phyloP scores from a whole-genome alignment of 2,888 invertebrate genomes.

The Drosophila histrio region DNA sequence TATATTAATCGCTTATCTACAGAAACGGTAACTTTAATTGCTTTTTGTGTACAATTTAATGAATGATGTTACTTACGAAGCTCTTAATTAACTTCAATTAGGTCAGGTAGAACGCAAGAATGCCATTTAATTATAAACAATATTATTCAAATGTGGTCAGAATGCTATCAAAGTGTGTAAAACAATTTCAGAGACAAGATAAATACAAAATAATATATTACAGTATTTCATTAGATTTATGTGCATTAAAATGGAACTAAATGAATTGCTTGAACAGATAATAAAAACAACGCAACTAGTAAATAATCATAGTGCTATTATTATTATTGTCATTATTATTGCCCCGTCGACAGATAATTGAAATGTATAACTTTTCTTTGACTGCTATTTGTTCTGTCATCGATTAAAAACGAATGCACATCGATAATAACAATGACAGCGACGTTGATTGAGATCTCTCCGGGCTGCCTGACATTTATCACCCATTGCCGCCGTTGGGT shows the following conservation, averaged over 20 bases:
- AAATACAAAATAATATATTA: no score
- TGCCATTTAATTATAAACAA: neutral
- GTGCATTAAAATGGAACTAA: neutral
- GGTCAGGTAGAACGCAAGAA: neutral
- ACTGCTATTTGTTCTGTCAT: conserved; percentile 21
- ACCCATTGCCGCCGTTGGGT: conserved; percentile 5
- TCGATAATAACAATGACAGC: conserved; percentile 32
- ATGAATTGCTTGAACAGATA: conserved; percentile 5
- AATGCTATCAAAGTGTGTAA: neutral
- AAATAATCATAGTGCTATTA: conserved; percentile 2
- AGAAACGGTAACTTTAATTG: neutral
- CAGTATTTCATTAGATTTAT: neutral
- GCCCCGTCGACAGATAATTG: conserved; percentile 4
- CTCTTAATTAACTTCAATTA: neutral
- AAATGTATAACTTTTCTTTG: conserved; percentile 15
- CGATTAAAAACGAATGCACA: conserved; percentile 45
- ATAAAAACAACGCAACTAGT: neutral
- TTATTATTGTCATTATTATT: conserved; percentile 12
- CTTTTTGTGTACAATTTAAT: neutral
- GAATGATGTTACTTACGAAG: neutral
- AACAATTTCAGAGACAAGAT: neutral
- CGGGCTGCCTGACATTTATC: conserved; percentile 37
- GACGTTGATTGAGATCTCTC: conserved; percentile 34
- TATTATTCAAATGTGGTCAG: neutral
- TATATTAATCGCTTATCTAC: neutral